Conservation (phyloP, 2,113 vertebrate genomes). For the Stigmatopora argus region DNA sequence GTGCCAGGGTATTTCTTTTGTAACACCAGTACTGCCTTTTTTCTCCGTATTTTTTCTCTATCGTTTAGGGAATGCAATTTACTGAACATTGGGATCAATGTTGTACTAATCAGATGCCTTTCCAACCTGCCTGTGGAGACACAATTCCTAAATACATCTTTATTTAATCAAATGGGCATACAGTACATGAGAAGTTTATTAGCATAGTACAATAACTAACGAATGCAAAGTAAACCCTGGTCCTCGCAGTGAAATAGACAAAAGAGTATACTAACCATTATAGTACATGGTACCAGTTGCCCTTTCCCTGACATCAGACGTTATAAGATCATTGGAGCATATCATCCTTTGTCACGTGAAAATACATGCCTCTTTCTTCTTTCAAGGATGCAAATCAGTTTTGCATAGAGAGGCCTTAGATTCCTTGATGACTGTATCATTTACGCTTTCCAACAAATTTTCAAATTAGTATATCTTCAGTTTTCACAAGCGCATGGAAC, state of each 20-base stretch:
- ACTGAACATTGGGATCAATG: neutral
- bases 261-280: neutral
- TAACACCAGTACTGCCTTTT: neutral
- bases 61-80: too few relatives aligned
- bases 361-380: neutral
- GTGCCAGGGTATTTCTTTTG: neutral
- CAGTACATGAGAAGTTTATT: too few relatives aligned
- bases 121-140: neutral
- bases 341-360: neutral
- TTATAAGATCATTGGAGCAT: neutral
- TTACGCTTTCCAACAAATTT: neutral
- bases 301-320: neutral
- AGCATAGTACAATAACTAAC: too few relatives aligned
- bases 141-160: neutral
- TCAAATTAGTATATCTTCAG: neutral
- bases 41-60: neutral
- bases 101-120: neutral
- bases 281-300: neutral
- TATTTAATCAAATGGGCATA: neutral
- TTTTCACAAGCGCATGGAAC: neutral
- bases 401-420: neutral
- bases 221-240: too few relatives aligned
- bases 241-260: neutral
- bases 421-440: neutral
- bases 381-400: neutral